Base-by-base conservation (phyloP, 2,888 invertebrate genomes). In the Uloborus plumipes region DNA sequence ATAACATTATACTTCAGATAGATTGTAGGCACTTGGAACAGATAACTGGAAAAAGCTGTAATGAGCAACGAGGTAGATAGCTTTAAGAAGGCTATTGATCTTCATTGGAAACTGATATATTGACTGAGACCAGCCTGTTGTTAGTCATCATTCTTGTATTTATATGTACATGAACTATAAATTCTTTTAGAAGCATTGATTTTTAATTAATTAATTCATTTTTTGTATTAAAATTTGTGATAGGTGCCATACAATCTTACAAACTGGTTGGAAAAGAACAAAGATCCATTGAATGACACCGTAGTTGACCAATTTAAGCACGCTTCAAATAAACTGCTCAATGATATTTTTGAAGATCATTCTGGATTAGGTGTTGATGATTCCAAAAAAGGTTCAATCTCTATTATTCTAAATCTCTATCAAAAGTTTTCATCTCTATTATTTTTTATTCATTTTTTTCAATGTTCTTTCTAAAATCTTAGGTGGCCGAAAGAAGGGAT, bases 191-290 rank as follows among this genome's bases (percentile, higher is more conserved):
- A 26, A 26, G 4, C 2, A 16, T 18, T 55, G 18, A 16, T 16
- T 20, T 1, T 16, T 26, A 13, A 22, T 1, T 61, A 20, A 26
- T 13, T 72, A 62, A 0, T n/a, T 22, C 26, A 4, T 2, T n/a
- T n/a, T n/a, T n/a, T n/a, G n/a, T n/a, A n/a, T n/a, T n/a, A n/a
- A n/a, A n/a, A n/a, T n/a, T 18, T n/a, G 20, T 55, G 18, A 22
- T 22, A 81, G 82, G 84, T 78, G 91, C 94, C 97, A 87, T 99
- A 99, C 94, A 99, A 98, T 92, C 96, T 98, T 91, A 93, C 94
- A 89, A 97, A 97, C 88, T 99, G 99, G 99, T 93, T 99, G 91
- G 99, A 99, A 91, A 99, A 99, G 96, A 99, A 99, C 94, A 99
- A 99, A 94, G 99, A 99, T 92, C 99, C 99, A 88, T 92, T 99